Evolutionary conservation across 2,888 invertebrate genomes (phyloP), one percentile per base, ranked within the genome.

Genomic region (Arrhopalites spinosus): DNA sequence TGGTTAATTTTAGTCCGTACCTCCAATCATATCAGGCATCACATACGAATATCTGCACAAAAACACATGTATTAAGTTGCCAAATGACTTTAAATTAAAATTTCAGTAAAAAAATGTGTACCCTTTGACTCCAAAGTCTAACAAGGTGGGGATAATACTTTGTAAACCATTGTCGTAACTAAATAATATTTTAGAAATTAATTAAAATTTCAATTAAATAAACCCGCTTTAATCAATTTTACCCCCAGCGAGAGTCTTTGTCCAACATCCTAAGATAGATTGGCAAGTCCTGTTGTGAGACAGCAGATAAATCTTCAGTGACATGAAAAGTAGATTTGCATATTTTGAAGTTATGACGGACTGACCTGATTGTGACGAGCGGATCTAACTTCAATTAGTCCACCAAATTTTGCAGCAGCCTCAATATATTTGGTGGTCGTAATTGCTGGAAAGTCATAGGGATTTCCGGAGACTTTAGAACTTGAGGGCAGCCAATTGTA

Each of bases 191-290:
- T 45, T 11, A 11, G 45, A 11, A 45, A 11, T 7, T 45, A 45
- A 7, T 11, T 15, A 45, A 45, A 11, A 90, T 81, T 90, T 13
- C 36, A 68, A 20, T 61, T 53, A 36, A 30, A n/a, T 7, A 8
- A 69, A 56, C 20, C 5, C 5, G 5, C 20, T 13, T n/a, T n/a
- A 56, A 13, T 56, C 5, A 56, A 20, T 56, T 8, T 13, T 61
- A 61, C 27, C 20, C 59, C 20, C 25, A 73, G 25, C 25, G 3
- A 47, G 66, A 66, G 84, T 91, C 90, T 75, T 92, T 92, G 85
- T 94, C 93, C 64, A 93, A 87, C 90, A 94, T 92, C 61, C 94
- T 88, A 0, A 92, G 88, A 85, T 91, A 92, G 43, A 92, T 86
- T 0, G 91, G 90, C 13, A 90, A 86, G 68, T 90, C 20, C 72